Conservation (phyloP, 2,113 vertebrate species). For the Oenanthe oenanthe region DNA sequence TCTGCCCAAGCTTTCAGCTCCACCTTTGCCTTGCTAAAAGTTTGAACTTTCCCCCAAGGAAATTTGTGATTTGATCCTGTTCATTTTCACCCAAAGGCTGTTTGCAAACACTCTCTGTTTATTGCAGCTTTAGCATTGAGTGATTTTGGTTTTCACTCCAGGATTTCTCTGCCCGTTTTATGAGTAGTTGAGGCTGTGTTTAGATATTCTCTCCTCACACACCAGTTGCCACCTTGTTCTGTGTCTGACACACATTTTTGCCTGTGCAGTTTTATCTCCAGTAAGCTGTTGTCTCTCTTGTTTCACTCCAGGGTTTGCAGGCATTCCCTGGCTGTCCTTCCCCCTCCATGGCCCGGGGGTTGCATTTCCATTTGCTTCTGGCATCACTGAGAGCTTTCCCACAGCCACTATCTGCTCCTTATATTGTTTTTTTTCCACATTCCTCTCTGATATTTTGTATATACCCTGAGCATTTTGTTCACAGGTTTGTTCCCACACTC, state of each 20-base stretch:
- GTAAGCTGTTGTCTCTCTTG: neutral
- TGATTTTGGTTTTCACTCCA: neutral
- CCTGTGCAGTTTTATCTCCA: neutral
- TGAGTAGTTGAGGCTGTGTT: neutral
- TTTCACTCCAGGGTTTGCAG: neutral
- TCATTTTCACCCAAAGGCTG: neutral
- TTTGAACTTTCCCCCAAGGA: neutral
- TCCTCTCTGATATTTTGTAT: neutral
- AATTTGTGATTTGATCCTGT: neutral
- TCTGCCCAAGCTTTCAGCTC: neutral
- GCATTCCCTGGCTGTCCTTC: neutral
- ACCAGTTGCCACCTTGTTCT: neutral
- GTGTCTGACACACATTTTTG: neutral
- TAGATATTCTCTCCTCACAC: neutral
- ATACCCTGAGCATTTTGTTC: neutral
- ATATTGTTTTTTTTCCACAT: neutral
- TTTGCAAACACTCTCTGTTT: neutral
- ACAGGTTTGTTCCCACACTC: neutral
- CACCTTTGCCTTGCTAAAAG: neutral
- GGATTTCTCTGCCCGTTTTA: neutral
- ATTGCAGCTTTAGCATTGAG: neutral
- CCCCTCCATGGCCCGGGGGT: neutral
- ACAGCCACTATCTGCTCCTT: neutral
- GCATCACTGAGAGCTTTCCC: neutral
- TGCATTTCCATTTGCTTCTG: neutral